These are phyloP conservation scores for Ernsta delagoae DNA, from an alignment of 2,888 invertebrate species.

Conservation along the genomic window DNA sequence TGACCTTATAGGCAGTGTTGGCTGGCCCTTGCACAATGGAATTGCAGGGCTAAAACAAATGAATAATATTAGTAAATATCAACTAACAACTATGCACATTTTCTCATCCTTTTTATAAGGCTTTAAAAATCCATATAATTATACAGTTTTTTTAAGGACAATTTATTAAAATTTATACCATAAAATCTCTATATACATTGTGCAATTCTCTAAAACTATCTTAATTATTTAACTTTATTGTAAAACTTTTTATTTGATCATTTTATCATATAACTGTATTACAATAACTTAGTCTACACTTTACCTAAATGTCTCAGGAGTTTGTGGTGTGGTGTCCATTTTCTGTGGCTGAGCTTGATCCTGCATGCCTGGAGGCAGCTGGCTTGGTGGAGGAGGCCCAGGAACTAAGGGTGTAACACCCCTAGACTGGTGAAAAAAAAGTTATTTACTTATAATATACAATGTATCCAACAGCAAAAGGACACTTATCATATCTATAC, in stretches of 20 bases:
- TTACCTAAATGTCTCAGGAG: slow-evolving; percentile 68
- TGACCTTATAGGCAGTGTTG: slow-evolving; percentile 68
- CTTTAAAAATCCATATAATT: no score
- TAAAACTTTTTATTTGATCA: not conserved
- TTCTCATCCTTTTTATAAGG: no score
- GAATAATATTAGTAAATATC: not conserved
- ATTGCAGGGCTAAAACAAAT: slow-evolving; percentile 75
- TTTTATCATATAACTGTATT: not conserved
- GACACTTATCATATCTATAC: no score
- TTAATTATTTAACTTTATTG: no score
- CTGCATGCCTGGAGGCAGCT: slow-evolving; percentile 44
- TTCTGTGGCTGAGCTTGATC: slow-evolving; percentile 40
- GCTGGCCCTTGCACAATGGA: slow-evolving; percentile 77
- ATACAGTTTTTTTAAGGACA: no score
- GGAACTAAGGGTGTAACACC: slow-evolving; percentile 22
- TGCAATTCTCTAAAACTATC: no score
- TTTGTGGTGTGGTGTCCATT: slow-evolving; percentile 25
- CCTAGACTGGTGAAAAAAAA: not conserved
- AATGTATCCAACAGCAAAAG: no score
- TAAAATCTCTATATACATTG: no score
- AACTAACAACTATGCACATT: no score
- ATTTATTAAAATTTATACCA: no score
- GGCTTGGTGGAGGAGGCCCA: slow-evolving; percentile 34
- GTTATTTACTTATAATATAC: no score
- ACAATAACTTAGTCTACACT: not conserved